These are phyloP conservation scores for Upupa epops DNA, from an alignment of 2,113 vertebrate genomes.

Conservation along the genomic window DNA sequence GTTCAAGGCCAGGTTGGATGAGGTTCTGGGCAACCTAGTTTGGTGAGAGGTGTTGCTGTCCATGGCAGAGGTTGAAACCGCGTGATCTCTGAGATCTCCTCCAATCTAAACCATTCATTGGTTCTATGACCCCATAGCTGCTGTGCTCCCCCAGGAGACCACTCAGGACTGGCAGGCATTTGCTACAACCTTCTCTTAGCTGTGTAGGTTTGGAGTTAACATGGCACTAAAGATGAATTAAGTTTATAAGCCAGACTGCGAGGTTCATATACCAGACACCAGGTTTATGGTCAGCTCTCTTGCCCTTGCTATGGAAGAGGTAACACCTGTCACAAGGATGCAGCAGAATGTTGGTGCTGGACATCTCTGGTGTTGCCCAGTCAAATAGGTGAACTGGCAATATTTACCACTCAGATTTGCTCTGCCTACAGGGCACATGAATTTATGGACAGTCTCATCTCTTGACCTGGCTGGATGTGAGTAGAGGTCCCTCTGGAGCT, in stretches of 20 bases:
- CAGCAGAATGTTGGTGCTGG: too few species aligned
- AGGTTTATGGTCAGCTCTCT: not conserved
- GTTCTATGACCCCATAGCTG: not conserved
- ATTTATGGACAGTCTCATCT: not conserved
- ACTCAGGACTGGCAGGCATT: not conserved
- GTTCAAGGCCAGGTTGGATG: too few species aligned
- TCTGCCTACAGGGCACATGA: fast-evolving
- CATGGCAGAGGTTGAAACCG: too few species aligned
- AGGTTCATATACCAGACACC: not conserved
- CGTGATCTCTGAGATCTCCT: too few species aligned
- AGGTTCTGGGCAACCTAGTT: too few species aligned
- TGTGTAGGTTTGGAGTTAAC: not conserved
- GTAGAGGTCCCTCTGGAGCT: not conserved
- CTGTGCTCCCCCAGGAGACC: fast-evolving
- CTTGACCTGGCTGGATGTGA: not conserved
- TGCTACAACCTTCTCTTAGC: not conserved
- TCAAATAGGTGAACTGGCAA: not conserved
- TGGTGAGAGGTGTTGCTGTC: too few species aligned
- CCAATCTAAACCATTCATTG: too few species aligned
- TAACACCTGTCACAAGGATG: not conserved
- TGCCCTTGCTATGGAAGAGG: not conserved
- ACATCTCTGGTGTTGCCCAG: not conserved
- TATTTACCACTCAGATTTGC: fast-evolving
- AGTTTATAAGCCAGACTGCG: not conserved
- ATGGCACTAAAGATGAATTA: not conserved